These are phyloP conservation scores for Bufo bufo DNA, from an alignment of 2,113 vertebrate genomes.

Conservation along the genomic window DNA sequence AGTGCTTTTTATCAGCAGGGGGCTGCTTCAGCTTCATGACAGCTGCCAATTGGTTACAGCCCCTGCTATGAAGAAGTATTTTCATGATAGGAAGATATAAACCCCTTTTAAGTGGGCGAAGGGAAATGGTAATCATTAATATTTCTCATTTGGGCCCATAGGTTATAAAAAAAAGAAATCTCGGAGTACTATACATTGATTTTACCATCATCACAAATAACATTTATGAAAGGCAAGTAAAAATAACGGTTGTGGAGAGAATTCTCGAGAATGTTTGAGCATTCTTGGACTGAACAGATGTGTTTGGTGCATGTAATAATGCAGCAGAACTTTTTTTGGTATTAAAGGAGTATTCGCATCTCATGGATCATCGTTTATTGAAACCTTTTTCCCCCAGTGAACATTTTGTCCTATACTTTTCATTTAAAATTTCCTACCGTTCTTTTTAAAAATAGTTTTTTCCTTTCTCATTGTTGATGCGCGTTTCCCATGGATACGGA, in stretches of 20 bases:
- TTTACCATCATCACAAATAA: constrained; percentile 9
- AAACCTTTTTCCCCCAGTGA: no score
- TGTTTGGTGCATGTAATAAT: neutral
- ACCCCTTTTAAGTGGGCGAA: constrained; percentile 38
- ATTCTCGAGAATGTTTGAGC: neutral
- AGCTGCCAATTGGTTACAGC: constrained; percentile 50
- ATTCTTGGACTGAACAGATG: neutral
- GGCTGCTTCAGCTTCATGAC: constrained; percentile 41
- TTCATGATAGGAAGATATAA: constrained; percentile 31
- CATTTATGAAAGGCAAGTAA: neutral
- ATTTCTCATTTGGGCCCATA: constrained; percentile 9
- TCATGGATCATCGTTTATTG: no score
- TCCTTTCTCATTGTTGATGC: no score
- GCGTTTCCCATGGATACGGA: no score
- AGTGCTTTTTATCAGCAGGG: constrained; percentile 56
- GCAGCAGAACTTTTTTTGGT: neutral
- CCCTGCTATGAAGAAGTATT: constrained; percentile 36
- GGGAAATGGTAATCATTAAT: constrained; percentile 28
- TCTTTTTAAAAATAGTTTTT: no score
- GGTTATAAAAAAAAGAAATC: neutral
- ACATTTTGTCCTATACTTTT: no score
- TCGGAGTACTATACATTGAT: constrained; percentile 12
- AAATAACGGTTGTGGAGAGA: neutral
- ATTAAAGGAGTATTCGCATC: no score
- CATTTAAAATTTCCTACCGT: no score